Percentiles rank a stretch among this genome's conserved stretches.
These are phyloP conservation scores for Platycheirus rosarum DNA, from an alignment of 2,888 invertebrate genomes.

Conservation along the genomic window DNA sequence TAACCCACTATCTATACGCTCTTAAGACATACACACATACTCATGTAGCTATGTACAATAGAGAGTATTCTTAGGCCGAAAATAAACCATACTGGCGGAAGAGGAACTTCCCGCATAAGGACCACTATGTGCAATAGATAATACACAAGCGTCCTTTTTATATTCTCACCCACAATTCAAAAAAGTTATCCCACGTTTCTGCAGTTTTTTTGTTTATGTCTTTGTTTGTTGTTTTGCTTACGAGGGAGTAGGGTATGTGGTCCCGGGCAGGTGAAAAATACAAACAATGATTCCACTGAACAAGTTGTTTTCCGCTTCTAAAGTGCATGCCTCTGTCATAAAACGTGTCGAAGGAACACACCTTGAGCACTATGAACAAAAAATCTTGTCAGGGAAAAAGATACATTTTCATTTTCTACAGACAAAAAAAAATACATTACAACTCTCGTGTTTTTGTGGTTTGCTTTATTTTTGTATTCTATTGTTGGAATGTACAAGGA, in stretches of 20 bases:
- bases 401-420: slow-evolving; percentile 39
- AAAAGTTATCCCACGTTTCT: slow-evolving; percentile 46
- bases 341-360: slow-evolving; percentile 70
- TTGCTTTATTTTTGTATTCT: slow-evolving; percentile 12
- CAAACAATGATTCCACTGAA: slow-evolving; percentile 69
- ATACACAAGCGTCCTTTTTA: slow-evolving; percentile 11
- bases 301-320: slow-evolving; percentile 72
- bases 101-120: slow-evolving; percentile 1
- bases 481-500: slow-evolving; percentile 27
- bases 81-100: slow-evolving; percentile 27
- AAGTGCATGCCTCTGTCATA: slow-evolving; percentile 73
- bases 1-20: slow-evolving; percentile 39
- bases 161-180: slow-evolving; percentile 28
- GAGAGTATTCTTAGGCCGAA: slow-evolving; percentile 6
- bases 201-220: slow-evolving; percentile 10
- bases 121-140: slow-evolving; percentile 30
- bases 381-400: too few relatives aligned
- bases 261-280: slow-evolving; percentile 43
- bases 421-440: slow-evolving; percentile 33
- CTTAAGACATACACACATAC: too few relatives aligned
- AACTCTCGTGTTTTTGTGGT: slow-evolving; percentile 33
- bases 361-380: too few relatives aligned
- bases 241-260: background rate
- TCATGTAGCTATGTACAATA: background rate
- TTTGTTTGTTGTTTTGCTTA: background rate